Evolutionary conservation across 2,113 vertebrate species (phyloP).

Genomic region (Hemicordylus capensis): DNA sequence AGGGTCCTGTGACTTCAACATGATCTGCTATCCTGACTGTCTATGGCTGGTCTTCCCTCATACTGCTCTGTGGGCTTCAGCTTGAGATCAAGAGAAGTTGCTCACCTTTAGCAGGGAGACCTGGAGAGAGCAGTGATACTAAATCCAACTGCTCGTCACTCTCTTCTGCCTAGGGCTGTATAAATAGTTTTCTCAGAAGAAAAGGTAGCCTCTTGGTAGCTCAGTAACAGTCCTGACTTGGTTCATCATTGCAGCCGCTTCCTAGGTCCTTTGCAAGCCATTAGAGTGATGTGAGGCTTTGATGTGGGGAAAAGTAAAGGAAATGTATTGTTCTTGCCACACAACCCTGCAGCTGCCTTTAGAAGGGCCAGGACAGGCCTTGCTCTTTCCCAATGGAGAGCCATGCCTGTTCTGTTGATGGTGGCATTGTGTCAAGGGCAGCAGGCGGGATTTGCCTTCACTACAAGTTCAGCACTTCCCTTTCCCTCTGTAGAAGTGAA

Average conservation of each 20-base stretch:
- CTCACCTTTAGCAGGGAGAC: too few relatives aligned
- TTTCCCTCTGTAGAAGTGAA: neutral
- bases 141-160: neutral
- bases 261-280: neutral
- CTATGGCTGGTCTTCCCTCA: too few relatives aligned
- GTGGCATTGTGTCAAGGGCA: neutral
- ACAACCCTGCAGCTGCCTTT: neutral
- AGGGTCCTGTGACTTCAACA: too few relatives aligned
- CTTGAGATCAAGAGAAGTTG: too few relatives aligned
- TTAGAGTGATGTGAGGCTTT: neutral
- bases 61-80: too few relatives aligned
- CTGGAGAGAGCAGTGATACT: neutral
- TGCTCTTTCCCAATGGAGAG: neutral
- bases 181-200: neutral
- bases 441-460: neutral
- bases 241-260: neutral
- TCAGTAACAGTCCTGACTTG: neutral
- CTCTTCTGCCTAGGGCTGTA: neutral
- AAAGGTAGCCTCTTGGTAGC: neutral
- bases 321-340: neutral
- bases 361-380: neutral
- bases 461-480: neutral
- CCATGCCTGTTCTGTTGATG: neutral
- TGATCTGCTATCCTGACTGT: too few relatives aligned
- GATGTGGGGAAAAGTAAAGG: too few relatives aligned